phyloP scores from a whole-genome alignment of 2,113 vertebrate genomes.

The Indicator maculatus region DNA sequence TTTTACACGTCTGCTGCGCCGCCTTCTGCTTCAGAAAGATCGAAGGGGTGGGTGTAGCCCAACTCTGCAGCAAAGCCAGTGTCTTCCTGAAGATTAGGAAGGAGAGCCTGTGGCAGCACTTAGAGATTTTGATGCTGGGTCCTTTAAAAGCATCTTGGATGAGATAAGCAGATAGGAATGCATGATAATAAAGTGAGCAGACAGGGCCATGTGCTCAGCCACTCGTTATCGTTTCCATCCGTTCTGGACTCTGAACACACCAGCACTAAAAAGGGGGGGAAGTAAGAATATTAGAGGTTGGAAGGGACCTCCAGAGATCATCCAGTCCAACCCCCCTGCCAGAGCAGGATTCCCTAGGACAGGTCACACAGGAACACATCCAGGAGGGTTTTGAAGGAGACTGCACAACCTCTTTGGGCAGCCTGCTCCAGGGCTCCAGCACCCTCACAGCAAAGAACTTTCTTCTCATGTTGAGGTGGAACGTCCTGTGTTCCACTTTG shows the following conservation, averaged over 20 bases:
- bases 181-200: constrained; percentile 19
- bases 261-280: not conserved
- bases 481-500: too few relatives aligned
- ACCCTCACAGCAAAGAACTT: too few relatives aligned
- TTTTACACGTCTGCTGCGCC: not conserved
- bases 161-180: constrained; percentile 57
- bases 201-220: constrained; percentile 20
- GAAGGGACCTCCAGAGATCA: too few relatives aligned
- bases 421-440: too few relatives aligned
- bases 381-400: too few relatives aligned
- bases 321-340: too few relatives aligned
- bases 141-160: constrained; percentile 51
- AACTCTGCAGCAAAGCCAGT: not conserved
- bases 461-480: too few relatives aligned
- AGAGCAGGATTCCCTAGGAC: too few relatives aligned
- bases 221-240: not conserved
- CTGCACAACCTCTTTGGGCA: too few relatives aligned
- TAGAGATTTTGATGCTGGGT: constrained; percentile 18
- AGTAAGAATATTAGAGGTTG: not conserved
- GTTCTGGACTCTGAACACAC: not conserved
- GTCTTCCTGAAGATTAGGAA: constrained; percentile 55
- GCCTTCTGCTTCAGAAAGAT: not conserved
- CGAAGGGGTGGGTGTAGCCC: not conserved
- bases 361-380: too few relatives aligned
- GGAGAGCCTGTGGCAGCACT: constrained; percentile 34